A percentile compares a stretch with the other conserved stretches of the same genome.
These are phyloP conservation scores for Lithophane socia DNA, from an alignment of 2,888 invertebrate genomes.

Conservation along the genomic window DNA sequence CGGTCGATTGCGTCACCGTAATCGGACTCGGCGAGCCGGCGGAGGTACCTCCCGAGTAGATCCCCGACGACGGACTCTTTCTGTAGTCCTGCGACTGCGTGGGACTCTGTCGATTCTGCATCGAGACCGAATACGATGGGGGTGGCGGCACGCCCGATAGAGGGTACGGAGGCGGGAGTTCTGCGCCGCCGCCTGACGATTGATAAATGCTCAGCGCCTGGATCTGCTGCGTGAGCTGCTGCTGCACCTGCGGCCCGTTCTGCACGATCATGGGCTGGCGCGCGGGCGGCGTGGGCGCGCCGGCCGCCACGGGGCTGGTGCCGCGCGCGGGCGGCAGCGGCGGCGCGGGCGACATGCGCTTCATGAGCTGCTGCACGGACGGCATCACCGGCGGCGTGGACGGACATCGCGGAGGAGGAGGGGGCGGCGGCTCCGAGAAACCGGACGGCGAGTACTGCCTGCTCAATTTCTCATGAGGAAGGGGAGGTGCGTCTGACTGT, in stretches of 20 bases:
- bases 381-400: conserved; percentile 93
- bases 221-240: conserved; percentile 96
- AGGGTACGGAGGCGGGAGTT: conserved; percentile 93
- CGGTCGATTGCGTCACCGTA: conserved; percentile 92
- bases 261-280: conserved; percentile 95
- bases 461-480: conserved; percentile 92
- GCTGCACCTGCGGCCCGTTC: conserved; percentile 95
- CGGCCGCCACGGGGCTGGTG: conserved; percentile 94
- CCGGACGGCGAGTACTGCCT: conserved; percentile 94
- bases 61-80: conserved; percentile 96
- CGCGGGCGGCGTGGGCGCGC: conserved; percentile 87
- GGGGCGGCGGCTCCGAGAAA: conserved; percentile 92
- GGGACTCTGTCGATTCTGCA: conserved; percentile 96
- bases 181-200: conserved; percentile 90
- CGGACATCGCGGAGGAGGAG: conserved; percentile 93
- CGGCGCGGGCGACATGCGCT: conserved; percentile 92
- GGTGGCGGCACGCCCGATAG: conserved; percentile 92
- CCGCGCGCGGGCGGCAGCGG: conserved; percentile 92
- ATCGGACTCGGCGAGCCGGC: conserved; percentile 96
- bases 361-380: conserved; percentile 89
- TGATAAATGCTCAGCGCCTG: conserved; percentile 95
- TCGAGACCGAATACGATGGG: conserved; percentile 96
- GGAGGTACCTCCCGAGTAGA: conserved; percentile 95
- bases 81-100: conserved; percentile 95
- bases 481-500: conserved; percentile 90